Conservation (phyloP, 2,797 vertebrate genomes). For the Pachyuromys duprasi region DNA sequence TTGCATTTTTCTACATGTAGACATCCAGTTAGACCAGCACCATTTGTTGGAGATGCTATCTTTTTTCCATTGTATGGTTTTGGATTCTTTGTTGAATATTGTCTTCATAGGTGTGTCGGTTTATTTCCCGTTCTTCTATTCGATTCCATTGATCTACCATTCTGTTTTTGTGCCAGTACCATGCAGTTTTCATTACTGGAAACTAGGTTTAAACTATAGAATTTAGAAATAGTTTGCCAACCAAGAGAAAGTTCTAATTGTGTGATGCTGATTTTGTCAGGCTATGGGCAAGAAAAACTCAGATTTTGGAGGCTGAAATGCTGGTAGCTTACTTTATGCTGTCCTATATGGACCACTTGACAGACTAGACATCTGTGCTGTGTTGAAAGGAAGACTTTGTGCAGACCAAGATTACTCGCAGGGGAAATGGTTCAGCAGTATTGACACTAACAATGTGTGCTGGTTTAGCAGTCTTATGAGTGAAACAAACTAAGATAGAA, state of each 20-base stretch:
- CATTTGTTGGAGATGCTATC: no score
- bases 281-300: background rate
- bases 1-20: no score
- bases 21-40: no score
- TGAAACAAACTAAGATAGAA: constrained; percentile 22
- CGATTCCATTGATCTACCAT: no score
- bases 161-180: no score
- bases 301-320: background rate
- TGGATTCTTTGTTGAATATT: no score
- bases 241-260: background rate
- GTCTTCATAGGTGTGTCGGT: no score
- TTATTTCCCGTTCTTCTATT: no score
- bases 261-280: background rate
- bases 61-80: no score
- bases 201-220: background rate
- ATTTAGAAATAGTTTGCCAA: constrained; percentile 6
- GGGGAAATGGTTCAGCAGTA: background rate
- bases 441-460: background rate
- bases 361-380: background rate
- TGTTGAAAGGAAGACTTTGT: background rate
- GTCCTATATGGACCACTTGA: background rate
- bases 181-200: background rate
- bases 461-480: constrained; percentile 1
- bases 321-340: background rate
- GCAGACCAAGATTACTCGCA: background rate